Base-by-base conservation (phyloP, 2,888 invertebrate genomes). In the Heliconius sara region DNA sequence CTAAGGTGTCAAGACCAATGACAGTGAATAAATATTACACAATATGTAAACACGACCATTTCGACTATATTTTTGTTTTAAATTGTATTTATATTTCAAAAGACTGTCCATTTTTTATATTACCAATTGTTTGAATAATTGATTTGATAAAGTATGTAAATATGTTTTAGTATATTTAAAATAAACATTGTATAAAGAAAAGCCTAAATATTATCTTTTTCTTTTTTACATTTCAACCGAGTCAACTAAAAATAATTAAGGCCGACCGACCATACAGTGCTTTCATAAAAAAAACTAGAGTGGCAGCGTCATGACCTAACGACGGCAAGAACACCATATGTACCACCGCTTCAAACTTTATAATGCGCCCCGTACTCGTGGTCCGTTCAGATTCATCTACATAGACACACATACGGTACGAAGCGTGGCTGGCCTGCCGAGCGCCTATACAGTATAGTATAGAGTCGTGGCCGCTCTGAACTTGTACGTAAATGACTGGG, bases 401-500 rank as follows among this genome's bases (percentile, higher is more conserved):
- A 82, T 83, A 85, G 78, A 84, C 82, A 85, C 79, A 78, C 76
- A 76, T 68, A 82, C 79, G 82, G 82, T 83, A 84, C 82, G 85
- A 85, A 84, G 86, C 82, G 85, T 85, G 85, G 85, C 88, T 87
- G 78, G 79, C 83, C 81, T 79, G 79, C 80, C 81, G 84, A 81
- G 75, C 71, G 77, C 82, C 76, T 75, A 78, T 43, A 57, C 34
- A 22, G 4, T 34, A 30, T 80, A 82, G 4, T 67, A 30, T 81
- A 82, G 3, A 22, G 22, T 52, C 7, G 52, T 52, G 52, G 52
- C 52, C 3, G 3, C 7, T 47, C 47, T 16, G 6, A 47, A 47
- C 6, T 47, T 16, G 47, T 3, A 16, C 4, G 16, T 47, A 47
- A 39, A 39, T 39, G 39, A 39, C 39, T 39, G 39, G 9, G 39